Base-by-base conservation (phyloP, 2,797 vertebrate species). In the Dermochelys coriacea region DNA sequence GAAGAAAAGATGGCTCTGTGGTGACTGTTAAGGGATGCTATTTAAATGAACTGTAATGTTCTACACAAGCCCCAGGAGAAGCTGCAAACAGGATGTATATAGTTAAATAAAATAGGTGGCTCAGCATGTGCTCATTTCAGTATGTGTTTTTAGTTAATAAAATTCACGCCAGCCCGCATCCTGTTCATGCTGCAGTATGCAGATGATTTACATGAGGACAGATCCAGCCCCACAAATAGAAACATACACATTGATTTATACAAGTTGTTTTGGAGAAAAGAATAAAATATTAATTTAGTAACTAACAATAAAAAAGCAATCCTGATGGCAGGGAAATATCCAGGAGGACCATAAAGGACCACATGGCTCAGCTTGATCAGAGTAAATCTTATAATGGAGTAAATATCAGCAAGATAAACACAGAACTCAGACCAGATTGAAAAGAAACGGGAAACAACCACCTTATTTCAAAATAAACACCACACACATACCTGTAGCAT, bases 41-140 rank as follows among this genome's bases (percentile, higher is more conserved):
- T 96, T 96, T 88, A 90, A 96, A 95, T 94, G 93, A 97, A 95
- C 68, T 55, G 41, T 97, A 97, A 87, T 87, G 87, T 96, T 95
- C 95, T 96, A 95, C 94, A 96, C 96, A 91, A 80, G 11, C 47
- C 45, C 94, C 89, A 97, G 91, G 89, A 96, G 93, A 93, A 96
- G 95, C 84, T 3, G 93, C 19, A 23, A 84, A 90, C 94, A 89
- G n/a, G 64, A n/a, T 57, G 47, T 19, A 45, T 34, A 55, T 31
- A 81, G 83, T 77, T 80, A 87, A 52, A 37, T 54, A 77, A 96
- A 96, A 96, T 87, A 93, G 90, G 93, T 93, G 92, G 95, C 93
- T 95, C 86, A 94, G 87, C 92, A 90, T 93, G 91, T 79, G 88
- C 94, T 96, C 93, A 88, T 87, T 95, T 96, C 41, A 47, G 82